phyloP scores from a whole-genome alignment of 2,888 invertebrate genomes.

The Campoplex nolae region DNA sequence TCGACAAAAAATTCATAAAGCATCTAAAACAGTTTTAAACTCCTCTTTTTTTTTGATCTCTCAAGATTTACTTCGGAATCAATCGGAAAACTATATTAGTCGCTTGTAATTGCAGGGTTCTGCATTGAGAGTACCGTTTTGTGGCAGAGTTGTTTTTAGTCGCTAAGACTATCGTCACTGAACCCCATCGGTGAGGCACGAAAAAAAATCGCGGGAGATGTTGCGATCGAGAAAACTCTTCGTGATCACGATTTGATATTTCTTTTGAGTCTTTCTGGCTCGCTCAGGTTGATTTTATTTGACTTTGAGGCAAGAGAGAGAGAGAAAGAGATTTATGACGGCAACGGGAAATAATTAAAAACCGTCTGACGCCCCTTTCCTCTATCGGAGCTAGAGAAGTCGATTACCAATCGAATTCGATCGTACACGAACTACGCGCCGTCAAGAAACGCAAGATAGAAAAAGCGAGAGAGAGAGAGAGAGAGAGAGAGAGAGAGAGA shows the following conservation, averaged over 20 bases:
- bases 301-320: not conserved
- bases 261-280: constrained; percentile 18
- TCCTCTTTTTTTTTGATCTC: not conserved
- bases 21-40: not conserved
- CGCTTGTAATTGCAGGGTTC: constrained; percentile 8
- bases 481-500: constrained; percentile 36
- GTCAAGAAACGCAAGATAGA: constrained; percentile 10
- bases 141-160: not conserved
- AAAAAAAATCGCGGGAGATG: not conserved
- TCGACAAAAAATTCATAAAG: not conserved
- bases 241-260: constrained; percentile 39
- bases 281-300: constrained; percentile 8
- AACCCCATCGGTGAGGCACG: not conserved
- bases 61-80: not conserved
- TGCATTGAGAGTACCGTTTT: not conserved
- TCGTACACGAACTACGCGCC: constrained; percentile 51
- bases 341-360: constrained; percentile 70
- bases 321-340: constrained; percentile 68
- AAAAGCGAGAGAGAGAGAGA: constrained; percentile 25
- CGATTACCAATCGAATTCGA: constrained; percentile 71
- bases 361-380: constrained; percentile 66
- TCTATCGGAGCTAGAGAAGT: constrained; percentile 65
- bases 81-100: not conserved
- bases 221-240: constrained; percentile 20
- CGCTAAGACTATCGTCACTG: not conserved